Evolutionary conservation across 2,797 vertebrate genomes (phyloP), one percentile per base, ranked within the genome.

Genomic region (Pampus argenteus): DNA sequence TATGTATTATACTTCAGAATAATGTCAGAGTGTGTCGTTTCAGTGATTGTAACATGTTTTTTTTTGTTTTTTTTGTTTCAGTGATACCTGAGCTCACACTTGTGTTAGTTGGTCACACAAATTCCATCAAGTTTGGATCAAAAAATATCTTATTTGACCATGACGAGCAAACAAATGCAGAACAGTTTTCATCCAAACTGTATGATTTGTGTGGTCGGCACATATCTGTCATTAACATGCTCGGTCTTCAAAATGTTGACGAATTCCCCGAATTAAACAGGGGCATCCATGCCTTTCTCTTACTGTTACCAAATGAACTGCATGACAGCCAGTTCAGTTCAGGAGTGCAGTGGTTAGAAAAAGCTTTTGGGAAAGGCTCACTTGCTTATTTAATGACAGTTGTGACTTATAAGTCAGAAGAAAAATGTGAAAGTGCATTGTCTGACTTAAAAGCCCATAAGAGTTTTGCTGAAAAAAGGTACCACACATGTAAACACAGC

Each of bases 231-330:
- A 76, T 88, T 48, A 82, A 89, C 65, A 66, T 79, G 62, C 74
- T 81, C 5, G 72, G 51, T 14, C 40, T 36, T 13, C 72, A 52
- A 49, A 58, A 65, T 2, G 26, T 9, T 58, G 64, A 48, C 1
- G 11, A 34, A 26, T 22, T 77, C 29, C 67, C 64, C n/a, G n/a
- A n/a, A 14, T 26, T 25, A 47, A 5, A 58, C 60, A 42, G 77
- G 0, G 68, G 59, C 26, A 60, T 88, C 31, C 78, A 90, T 1
- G 86, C 76, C 51, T 81, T 94, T 71, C 38, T 93, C 64, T 58
- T 94, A 26, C 86, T 92, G 15, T 28, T 86, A 11, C 79, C 83
- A 56, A 45, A 87, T 73, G 81, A 78, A 7, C 74, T 47, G 40
- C 82, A 86, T 47, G 64, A 31, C 0, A 51, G 38, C n/a, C 73